These are phyloP conservation scores for Atopsyche davidsoni DNA, from an alignment of 1,140 invertebrate genomes.

Conservation along the genomic window DNA sequence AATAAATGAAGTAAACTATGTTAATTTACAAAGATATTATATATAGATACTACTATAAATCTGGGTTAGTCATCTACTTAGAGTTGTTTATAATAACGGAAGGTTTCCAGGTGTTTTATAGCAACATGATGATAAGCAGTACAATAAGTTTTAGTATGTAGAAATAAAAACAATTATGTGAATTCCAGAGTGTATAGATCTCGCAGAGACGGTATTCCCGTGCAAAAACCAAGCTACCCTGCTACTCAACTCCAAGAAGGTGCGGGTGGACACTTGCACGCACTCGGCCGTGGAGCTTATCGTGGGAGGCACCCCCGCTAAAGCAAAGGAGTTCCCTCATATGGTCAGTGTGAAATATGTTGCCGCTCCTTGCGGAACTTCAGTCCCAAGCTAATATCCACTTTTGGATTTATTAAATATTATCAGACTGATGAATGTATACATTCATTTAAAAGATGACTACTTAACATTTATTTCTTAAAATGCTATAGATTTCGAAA, in stretches of 20 bases:
- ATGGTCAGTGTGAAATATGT: conserved; percentile 19
- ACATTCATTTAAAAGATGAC: no score
- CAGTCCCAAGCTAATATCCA: no score
- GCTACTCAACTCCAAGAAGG: neutral
- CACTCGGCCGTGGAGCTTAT: conserved; percentile 6
- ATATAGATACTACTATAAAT: neutral
- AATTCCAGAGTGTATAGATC: conserved; percentile 22
- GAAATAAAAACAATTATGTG: neutral
- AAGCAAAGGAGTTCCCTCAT: conserved; percentile 17
- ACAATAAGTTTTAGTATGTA: neutral
- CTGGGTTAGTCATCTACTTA: neutral
- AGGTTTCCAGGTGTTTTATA: conserved; percentile 5
- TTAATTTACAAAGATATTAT: neutral
- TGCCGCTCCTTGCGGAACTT: no score
- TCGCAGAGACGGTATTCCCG: neutral
- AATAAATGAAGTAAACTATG: conserved; percentile 1
- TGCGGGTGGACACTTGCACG: conserved; percentile 1
- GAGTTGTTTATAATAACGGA: no score
- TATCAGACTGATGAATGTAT: no score
- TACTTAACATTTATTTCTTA: no score
- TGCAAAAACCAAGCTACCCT: neutral
- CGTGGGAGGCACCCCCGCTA: conserved; percentile 1
- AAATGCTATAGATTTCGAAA: no score
- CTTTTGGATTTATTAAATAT: no score
- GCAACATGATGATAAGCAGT: neutral